phyloP scores from a whole-genome alignment of 2,113 vertebrate species.

The Tragulus kanchil region DNA sequence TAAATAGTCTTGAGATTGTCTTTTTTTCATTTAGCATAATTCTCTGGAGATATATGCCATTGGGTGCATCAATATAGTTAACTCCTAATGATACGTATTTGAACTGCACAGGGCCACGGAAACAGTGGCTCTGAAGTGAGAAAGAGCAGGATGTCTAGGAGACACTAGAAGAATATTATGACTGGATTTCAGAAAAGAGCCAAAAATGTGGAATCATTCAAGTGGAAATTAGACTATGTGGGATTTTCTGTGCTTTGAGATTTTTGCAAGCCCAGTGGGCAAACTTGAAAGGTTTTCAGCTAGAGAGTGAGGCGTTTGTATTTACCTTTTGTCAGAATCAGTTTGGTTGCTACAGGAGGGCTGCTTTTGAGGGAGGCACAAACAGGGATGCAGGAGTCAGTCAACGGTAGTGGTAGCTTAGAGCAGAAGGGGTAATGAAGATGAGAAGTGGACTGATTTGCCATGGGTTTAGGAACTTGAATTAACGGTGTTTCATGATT shows the following conservation, averaged over 20 bases:
- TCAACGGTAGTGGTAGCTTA: not conserved
- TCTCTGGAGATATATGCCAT: not conserved
- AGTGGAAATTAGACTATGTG: constrained; percentile 14
- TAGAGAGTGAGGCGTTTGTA: not conserved
- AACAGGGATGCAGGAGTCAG: not conserved
- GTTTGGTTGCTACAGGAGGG: not conserved
- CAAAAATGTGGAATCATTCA: not conserved
- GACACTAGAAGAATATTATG: not conserved
- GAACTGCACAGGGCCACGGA: too few relatives aligned
- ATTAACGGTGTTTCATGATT: constrained; percentile 9
- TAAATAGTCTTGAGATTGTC: not conserved
- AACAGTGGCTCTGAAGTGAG: not conserved
- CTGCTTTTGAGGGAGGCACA: not conserved
- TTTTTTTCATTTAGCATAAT: not conserved
- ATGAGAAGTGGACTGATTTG: not conserved
- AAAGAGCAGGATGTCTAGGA: not conserved
- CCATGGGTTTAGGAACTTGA: not conserved
- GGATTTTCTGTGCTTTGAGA: constrained; percentile 7
- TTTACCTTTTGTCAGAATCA: constrained; percentile 36
- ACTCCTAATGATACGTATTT: not conserved
- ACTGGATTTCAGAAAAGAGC: constrained; percentile 1
- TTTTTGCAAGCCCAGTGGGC: not conserved
- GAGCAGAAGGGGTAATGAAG: not conserved
- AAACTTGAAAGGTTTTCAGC: not conserved
- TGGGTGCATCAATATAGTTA: not conserved